phyloP scores from a whole-genome alignment of 2,797 vertebrate species.

The Oceanodroma leucorhoa region DNA sequence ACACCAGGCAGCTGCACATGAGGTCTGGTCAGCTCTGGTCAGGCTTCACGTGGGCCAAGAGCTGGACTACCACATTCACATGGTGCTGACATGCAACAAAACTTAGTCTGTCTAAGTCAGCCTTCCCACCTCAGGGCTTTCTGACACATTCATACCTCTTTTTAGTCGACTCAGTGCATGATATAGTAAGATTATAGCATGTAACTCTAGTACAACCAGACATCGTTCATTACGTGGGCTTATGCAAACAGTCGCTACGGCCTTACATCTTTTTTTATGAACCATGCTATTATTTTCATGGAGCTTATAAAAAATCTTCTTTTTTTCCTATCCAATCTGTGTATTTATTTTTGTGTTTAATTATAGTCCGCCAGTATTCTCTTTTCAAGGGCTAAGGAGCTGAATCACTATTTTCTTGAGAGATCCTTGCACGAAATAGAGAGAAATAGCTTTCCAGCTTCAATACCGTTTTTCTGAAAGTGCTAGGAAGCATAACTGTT shows the following conservation, averaged over 20 bases:
- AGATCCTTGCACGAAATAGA: background rate
- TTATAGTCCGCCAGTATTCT: background rate
- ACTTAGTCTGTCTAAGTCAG: background rate
- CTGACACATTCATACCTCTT: background rate
- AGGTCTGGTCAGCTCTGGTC: background rate
- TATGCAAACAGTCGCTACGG: background rate
- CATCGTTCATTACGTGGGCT: background rate
- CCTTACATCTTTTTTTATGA: background rate
- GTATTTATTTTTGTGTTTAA: constrained; percentile 21
- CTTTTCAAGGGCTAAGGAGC: background rate
- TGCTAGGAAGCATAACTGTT: background rate
- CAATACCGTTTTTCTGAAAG: background rate
- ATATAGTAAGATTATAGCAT: background rate
- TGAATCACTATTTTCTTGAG: constrained; percentile 39
- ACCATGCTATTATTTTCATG: background rate
- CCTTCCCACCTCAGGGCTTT: background rate
- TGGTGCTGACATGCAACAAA: background rate
- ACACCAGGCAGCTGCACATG: too few relatives aligned
- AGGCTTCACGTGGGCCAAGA: background rate
- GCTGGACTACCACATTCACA: background rate
- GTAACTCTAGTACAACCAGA: background rate
- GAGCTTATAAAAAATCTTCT: background rate
- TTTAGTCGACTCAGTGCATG: background rate
- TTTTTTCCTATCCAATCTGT: background rate
- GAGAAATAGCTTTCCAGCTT: background rate